Conservation (phyloP, 1,140 invertebrate genomes). For the Spodoptera frugiperda region DNA sequence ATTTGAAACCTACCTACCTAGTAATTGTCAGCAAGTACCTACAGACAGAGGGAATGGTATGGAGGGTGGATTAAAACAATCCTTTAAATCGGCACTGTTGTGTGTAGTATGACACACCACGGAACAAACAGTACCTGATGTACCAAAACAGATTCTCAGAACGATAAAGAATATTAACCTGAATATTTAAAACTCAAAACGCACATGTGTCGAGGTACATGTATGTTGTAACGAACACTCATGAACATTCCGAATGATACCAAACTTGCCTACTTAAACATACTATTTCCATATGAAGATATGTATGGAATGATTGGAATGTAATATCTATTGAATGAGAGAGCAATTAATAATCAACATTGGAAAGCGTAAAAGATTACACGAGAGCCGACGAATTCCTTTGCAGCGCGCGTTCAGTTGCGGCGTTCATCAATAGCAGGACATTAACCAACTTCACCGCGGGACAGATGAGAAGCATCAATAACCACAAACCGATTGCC, state of each 20-base stretch:
- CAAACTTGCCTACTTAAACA: conserved; percentile 45
- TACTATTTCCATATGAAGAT: conserved; percentile 47
- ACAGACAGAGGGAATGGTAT: background rate
- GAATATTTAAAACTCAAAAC: conserved; percentile 21
- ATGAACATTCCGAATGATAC: conserved; percentile 39
- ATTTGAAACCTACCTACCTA: no score
- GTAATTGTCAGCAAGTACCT: background rate
- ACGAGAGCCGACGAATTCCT: conserved; percentile 65
- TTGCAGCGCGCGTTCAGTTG: conserved; percentile 45
- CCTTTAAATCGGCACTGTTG: background rate
- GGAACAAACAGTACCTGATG: background rate
- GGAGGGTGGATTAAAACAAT: background rate
- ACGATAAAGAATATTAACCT: conserved; percentile 22
- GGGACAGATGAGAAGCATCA: conserved; percentile 64
- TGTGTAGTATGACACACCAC: background rate
- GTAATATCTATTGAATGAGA: conserved; percentile 68
- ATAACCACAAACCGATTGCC: conserved; percentile 63
- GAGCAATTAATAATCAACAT: conserved; percentile 73
- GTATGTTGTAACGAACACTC: conserved; percentile 34
- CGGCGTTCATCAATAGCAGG: conserved; percentile 56
- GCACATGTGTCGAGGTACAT: conserved; percentile 5
- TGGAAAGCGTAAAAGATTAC: conserved; percentile 73
- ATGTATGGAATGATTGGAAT: conserved; percentile 63
- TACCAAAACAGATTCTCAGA: background rate
- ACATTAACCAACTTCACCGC: conserved; percentile 56